These are phyloP conservation scores for Propithecus perrieri DNA, from an alignment of 2,797 vertebrate genomes.

Conservation along the genomic window DNA sequence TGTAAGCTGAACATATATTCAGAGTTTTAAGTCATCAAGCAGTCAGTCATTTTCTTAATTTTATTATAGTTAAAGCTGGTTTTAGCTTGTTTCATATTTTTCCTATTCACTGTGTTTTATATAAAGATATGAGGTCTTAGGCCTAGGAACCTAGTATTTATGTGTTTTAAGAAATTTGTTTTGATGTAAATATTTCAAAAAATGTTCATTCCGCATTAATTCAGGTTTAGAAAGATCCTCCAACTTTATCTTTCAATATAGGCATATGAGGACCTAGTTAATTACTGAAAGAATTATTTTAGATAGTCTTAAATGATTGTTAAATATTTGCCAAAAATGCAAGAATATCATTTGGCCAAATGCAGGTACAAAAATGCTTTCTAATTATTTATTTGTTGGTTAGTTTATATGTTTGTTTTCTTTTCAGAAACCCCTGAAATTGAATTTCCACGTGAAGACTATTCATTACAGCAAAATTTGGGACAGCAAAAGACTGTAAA, in stretches of 20 bases:
- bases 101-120: neutral
- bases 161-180: neutral
- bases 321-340: neutral
- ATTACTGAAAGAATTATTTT: neutral
- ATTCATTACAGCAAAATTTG: neutral
- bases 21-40: neutral
- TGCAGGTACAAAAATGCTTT: neutral
- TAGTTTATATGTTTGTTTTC: neutral
- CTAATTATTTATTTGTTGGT: neutral
- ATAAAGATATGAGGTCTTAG: neutral
- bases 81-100: neutral
- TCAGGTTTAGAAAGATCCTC: neutral
- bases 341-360: neutral
- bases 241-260: neutral
- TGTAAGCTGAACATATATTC: neutral
- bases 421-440: neutral
- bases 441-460: neutral
- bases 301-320: neutral
- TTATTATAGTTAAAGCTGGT: neutral
- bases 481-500: neutral
- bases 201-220: neutral
- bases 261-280: neutral
- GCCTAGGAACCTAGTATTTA: neutral
- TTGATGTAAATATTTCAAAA: neutral
- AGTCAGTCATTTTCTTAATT: neutral